Conservation (phyloP, 1,140 invertebrate genomes). For the Panonychus citri region DNA sequence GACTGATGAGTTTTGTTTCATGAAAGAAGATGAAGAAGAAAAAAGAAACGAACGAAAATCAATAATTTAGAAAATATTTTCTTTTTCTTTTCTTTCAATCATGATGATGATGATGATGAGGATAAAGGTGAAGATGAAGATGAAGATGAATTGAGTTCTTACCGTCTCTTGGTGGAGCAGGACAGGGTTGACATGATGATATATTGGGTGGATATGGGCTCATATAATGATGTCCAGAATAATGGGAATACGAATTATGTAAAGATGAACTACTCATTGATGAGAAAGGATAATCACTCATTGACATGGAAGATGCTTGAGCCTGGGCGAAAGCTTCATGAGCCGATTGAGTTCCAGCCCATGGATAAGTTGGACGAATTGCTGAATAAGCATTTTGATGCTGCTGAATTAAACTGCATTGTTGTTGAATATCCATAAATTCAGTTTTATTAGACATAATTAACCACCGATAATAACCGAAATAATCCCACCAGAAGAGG, state of each 20-base stretch:
- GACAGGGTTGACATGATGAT: conserved; percentile 30
- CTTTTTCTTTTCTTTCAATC: no score
- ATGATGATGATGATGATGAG: no score
- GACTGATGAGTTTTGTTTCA: no score
- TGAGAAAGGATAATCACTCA: conserved; percentile 63
- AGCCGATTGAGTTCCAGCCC: conserved; percentile 19
- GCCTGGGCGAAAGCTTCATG: conserved; percentile 20
- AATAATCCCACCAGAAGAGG: no score
- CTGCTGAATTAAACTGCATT: conserved; percentile 31
- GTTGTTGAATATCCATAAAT: conserved; percentile 76
- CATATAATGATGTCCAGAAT: conserved; percentile 33
- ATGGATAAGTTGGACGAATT: conserved; percentile 20
- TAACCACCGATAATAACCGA: no score
- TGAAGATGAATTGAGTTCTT: conserved; percentile 9
- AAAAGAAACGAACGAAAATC: no score
- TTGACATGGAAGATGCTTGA: conserved; percentile 25
- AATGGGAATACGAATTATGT: conserved; percentile 20
- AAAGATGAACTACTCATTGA: conserved; percentile 17
- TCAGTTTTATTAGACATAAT: conserved; percentile 50
- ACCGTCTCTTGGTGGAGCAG: conserved; percentile 77
- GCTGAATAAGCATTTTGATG: conserved; percentile 18
- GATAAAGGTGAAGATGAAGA: no score
- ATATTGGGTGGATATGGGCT: conserved; percentile 47
- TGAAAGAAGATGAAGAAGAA: no score
- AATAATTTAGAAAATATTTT: no score